A percentile compares a stretch with the other conserved stretches of the same genome.
phyloP scores from a whole-genome alignment of 2,797 vertebrate genomes.

The Enoplosus armatus region DNA sequence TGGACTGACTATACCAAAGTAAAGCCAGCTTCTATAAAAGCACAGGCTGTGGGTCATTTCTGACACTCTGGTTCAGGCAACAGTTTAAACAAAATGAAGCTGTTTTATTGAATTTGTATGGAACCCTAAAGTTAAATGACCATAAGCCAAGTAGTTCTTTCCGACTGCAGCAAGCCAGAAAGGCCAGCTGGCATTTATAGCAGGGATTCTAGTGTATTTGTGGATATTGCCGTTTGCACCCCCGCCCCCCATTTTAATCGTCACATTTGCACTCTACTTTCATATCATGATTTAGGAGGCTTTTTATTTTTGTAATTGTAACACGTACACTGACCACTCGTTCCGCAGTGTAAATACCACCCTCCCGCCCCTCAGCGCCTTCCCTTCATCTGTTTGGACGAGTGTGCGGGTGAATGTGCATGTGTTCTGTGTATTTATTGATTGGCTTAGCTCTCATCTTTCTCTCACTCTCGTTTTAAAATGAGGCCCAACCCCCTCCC shows the following conservation, averaged over 20 bases:
- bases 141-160: constrained; percentile 70
- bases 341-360: constrained; percentile 70
- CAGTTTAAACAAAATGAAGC: constrained; percentile 7
- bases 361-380: constrained; percentile 10
- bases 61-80: not conserved
- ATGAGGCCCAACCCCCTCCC: constrained; percentile 51
- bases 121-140: constrained; percentile 46
- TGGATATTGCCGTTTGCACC: constrained; percentile 71
- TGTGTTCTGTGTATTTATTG: constrained; percentile 79
- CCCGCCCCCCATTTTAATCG: constrained; percentile 75
- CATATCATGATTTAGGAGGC: constrained; percentile 83
- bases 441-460: constrained; percentile 80
- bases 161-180: constrained; percentile 66
- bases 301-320: constrained; percentile 85
- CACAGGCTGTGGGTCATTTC: not conserved
- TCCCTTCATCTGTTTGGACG: constrained; percentile 62
- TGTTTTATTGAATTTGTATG: constrained; percentile 32
- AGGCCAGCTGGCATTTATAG: constrained; percentile 76
- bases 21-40: not conserved
- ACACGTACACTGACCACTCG: constrained; percentile 66
- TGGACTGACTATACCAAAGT: not conserved
- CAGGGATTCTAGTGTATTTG: constrained; percentile 79
- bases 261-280: constrained; percentile 82
- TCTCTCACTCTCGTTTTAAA: constrained; percentile 78
- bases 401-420: constrained; percentile 62